phyloP scores from a whole-genome alignment of 2,113 vertebrate species.

The Addax nasomaculatus region DNA sequence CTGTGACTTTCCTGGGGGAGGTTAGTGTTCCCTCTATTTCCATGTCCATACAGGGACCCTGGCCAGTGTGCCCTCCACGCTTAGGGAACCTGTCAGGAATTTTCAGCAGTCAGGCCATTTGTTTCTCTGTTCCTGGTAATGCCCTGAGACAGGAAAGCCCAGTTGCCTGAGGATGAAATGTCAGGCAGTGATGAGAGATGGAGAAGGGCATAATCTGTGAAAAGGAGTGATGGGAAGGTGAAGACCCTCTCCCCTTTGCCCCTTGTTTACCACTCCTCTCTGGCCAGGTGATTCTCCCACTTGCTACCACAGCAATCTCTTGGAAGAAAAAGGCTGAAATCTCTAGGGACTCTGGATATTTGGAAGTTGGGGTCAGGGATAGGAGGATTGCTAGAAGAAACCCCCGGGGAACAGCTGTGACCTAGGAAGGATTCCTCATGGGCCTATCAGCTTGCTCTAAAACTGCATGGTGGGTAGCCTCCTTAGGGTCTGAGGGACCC shows the following conservation, averaged over 20 bases:
- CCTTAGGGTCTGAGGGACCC: not conserved
- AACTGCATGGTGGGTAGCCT: not conserved
- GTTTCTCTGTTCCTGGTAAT: not conserved
- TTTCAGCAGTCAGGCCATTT: not conserved
- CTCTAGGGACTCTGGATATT: not conserved
- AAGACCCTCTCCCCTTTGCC: not conserved
- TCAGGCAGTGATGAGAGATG: not conserved
- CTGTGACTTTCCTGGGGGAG: not conserved
- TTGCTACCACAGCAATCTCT: not conserved
- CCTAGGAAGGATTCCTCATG: not conserved
- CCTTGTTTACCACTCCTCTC: not conserved
- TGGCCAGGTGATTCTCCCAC: not conserved
- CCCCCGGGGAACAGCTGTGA: not conserved
- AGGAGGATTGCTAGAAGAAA: not conserved
- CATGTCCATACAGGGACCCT: not conserved
- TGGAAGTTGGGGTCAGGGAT: not conserved
- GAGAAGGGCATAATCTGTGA: not conserved
- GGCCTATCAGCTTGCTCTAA: not conserved
- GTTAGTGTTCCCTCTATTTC: not conserved
- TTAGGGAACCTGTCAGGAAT: not conserved
- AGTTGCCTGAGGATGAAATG: not conserved
- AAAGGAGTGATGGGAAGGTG: not conserved
- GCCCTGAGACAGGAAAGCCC: not conserved
- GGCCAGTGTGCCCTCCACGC: not conserved
- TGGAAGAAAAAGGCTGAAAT: not conserved